Conservation (phyloP, 2,113 vertebrate genomes). For the Morone saxatilis region DNA sequence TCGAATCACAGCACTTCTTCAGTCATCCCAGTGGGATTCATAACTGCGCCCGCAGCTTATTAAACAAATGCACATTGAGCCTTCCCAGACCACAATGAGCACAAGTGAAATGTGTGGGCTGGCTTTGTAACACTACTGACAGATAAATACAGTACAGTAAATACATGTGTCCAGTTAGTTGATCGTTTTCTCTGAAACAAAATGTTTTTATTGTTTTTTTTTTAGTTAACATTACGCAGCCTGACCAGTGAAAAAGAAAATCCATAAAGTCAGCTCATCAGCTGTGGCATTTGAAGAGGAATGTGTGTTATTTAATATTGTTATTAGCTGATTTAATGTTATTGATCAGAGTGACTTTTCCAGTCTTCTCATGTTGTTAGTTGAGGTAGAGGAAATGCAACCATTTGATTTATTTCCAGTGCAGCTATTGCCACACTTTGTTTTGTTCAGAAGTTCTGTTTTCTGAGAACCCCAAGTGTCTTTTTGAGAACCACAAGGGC, state of each 20-base stretch:
- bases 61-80: slow-evolving; percentile 17
- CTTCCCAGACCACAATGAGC: slow-evolving; percentile 5
- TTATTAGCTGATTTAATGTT: slow-evolving; percentile 17
- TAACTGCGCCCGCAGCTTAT: slow-evolving; percentile 24
- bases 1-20: not conserved
- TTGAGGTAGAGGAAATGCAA: not conserved
- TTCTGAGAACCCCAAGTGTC: not conserved
- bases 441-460: slow-evolving; percentile 7
- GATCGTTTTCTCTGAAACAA: not conserved
- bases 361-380: not conserved
- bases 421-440: slow-evolving; percentile 17
- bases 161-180: not conserved
- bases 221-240: not conserved
- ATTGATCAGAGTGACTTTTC: slow-evolving; percentile 43
- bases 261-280: not conserved
- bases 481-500: slow-evolving; percentile 8
- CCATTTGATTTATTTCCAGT: not conserved
- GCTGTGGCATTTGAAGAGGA: slow-evolving; percentile 38
- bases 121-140: not conserved
- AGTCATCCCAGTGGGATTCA: slow-evolving; percentile 28
- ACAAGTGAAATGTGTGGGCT: slow-evolving; percentile 16
- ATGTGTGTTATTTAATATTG: slow-evolving; percentile 28
- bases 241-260: not conserved
- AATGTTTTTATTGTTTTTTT: not conserved
- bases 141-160: not conserved